Base-by-base conservation (phyloP, 2,797 vertebrate genomes). In the Petrocephalus sullivani region DNA sequence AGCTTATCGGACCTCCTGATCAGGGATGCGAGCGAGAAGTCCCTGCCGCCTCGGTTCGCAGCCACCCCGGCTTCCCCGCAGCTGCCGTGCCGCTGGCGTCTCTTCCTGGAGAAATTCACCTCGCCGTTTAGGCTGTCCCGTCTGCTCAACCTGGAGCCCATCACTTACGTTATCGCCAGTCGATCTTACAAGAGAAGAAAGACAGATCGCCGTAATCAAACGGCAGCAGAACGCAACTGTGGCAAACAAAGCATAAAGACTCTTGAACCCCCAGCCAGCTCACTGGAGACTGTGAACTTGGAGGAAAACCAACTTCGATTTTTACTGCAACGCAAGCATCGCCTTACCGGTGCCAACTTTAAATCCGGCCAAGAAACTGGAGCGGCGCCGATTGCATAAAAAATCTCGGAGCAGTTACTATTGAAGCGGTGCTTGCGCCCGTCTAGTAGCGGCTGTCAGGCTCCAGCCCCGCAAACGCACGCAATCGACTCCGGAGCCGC, bases 81-180 rank as follows among this genome's bases (percentile, higher is more conserved):
- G 54, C 23, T 56, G 41, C 94, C 93, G 87, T 91, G 90, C 58
- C 93, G 87, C 82, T 92, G 93, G 19, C 93, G 93, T 87, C 92
- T 93, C 28, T 92, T 95, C 87, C 92, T 94, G 60, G 93, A 92
- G 90, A 95, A 90, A 91, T 93, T 91, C 87, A 91, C 90, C 14
- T 96, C 96, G 51, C 96, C 93, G 89, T 97, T 95, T 91, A 96
- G 94, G 94, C 96, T 96, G 92, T 95, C 96, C 92, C 95, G 96
- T 85, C 96, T 95, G 94, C 95, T 96, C 91, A 97, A 94, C 92
- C 96, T 95, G 86, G 97, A 97, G 56, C 97, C 97, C 97, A 98
- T 97, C 91, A 92, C 93, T 91, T 89, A 71, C 51, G 7, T 28
- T 46, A 16, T 12, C 23, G 56, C 3, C 6, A 53, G 19, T 51